A percentile compares a stretch with the other conserved stretches of the same genome.
These are phyloP conservation scores for Trogon melanurus DNA, from an alignment of 2,113 vertebrate species.

Conservation along the genomic window DNA sequence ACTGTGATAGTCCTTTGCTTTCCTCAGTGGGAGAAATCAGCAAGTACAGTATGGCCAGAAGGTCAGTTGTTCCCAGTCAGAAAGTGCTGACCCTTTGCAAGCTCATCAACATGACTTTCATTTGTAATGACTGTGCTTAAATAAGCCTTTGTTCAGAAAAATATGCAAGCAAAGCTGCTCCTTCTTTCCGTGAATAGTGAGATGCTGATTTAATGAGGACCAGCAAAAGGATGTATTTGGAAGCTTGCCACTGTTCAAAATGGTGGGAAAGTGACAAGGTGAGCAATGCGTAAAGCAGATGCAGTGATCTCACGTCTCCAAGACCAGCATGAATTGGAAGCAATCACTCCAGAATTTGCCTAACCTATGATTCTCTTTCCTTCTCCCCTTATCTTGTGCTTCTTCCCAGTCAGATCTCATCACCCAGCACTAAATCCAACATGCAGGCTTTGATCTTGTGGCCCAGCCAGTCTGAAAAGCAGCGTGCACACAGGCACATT, in stretches of 20 bases:
- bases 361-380: not conserved
- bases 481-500: constrained; percentile 48
- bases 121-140: constrained; percentile 67
- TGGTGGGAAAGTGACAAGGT: constrained; percentile 25
- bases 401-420: not conserved
- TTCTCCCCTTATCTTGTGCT: not conserved
- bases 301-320: not conserved
- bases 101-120: constrained; percentile 62
- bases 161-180: constrained; percentile 64
- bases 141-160: constrained; percentile 65
- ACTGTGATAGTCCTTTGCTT: constrained; percentile 48
- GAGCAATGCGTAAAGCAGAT: not conserved
- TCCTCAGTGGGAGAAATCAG: constrained; percentile 57
- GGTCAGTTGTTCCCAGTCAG: constrained; percentile 58
- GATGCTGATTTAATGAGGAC: constrained; percentile 56
- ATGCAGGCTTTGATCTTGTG: constrained; percentile 38
- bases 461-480: constrained; percentile 52
- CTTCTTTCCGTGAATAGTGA: not conserved
- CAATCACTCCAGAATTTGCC: not conserved
- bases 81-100: constrained; percentile 68
- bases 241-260: constrained; percentile 12
- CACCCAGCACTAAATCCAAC: not conserved
- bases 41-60: constrained; percentile 40
- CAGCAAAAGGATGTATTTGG: constrained; percentile 8
- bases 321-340: not conserved